phyloP scores from a whole-genome alignment of 2,797 vertebrate genomes.

The Oreochromis grahami region DNA sequence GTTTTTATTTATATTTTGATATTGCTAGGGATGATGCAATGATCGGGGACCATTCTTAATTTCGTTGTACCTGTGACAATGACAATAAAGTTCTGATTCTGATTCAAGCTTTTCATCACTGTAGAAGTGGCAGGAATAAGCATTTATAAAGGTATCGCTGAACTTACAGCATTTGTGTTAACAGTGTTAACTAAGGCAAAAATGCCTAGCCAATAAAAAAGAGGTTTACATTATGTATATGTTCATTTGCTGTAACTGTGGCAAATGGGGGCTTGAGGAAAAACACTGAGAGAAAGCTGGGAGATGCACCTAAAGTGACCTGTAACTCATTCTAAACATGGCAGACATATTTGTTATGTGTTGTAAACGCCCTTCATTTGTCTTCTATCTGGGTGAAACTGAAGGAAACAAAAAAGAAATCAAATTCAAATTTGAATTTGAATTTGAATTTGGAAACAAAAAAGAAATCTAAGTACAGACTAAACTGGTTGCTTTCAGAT shows the following conservation, averaged over 20 bases:
- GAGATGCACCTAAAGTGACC: not conserved
- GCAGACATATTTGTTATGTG: not conserved
- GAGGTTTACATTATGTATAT: not conserved
- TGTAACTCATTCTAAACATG: not conserved
- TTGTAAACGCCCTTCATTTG: not conserved
- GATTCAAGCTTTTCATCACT: not conserved
- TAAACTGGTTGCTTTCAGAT: not conserved
- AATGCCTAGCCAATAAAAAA: not conserved
- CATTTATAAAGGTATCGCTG: not conserved
- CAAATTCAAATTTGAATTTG: no score
- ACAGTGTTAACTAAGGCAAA: not conserved
- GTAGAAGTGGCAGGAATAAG: not conserved
- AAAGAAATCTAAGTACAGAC: not conserved
- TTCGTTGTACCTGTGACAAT: no score
- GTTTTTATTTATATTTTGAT: no score
- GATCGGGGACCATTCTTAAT: no score
- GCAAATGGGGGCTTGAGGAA: not conserved
- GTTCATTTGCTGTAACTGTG: not conserved
- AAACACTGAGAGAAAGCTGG: not conserved
- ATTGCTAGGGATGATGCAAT: no score
- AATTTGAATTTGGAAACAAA: no score
- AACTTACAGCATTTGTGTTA: not conserved
- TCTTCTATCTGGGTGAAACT: not conserved
- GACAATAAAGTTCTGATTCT: no score
- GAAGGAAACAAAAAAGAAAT: not conserved